phyloP scores from a whole-genome alignment of 1,140 invertebrate genomes.

The Leptinotarsa texana region DNA sequence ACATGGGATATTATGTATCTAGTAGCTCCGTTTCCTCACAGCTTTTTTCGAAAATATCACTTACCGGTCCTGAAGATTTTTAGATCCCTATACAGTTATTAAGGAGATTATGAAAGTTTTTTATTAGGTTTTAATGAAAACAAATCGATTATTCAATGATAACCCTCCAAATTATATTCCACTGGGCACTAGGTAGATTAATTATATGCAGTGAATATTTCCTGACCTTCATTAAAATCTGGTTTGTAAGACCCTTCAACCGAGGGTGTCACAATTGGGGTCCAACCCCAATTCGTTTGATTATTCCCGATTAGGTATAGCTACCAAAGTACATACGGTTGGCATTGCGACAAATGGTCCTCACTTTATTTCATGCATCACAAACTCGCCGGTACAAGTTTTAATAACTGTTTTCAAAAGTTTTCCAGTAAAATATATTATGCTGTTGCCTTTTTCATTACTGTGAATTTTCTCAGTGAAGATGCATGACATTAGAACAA shows the following conservation, averaged over 20 bases:
- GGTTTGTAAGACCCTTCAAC: neutral
- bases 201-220: slow-evolving; percentile 3
- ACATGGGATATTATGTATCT: no score
- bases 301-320: no score
- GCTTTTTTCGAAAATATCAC: no score
- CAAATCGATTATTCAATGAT: no score
- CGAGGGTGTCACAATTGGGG: neutral
- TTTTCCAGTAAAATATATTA: slow-evolving; percentile 13
- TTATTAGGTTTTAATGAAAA: no score
- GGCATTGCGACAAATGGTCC: slow-evolving; percentile 31
- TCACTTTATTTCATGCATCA: slow-evolving; percentile 35
- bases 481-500: slow-evolving; percentile 1
- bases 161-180: neutral
- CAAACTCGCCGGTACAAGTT: slow-evolving; percentile 31
- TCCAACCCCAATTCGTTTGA: slow-evolving; percentile 25
- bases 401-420: slow-evolving; percentile 16
- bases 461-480: slow-evolving; percentile 14
- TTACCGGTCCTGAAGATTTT: no score
- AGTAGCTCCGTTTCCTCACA: no score
- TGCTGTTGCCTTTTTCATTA: neutral
- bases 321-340: neutral
- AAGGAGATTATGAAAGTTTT: no score
- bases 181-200: neutral
- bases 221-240: slow-evolving; percentile 7
- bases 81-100: no score